A percentile compares a stretch with the other conserved stretches of the same genome.
These are phyloP conservation scores for Tauraco hartlaubi DNA, from an alignment of 2,797 vertebrate species.

Conservation along the genomic window DNA sequence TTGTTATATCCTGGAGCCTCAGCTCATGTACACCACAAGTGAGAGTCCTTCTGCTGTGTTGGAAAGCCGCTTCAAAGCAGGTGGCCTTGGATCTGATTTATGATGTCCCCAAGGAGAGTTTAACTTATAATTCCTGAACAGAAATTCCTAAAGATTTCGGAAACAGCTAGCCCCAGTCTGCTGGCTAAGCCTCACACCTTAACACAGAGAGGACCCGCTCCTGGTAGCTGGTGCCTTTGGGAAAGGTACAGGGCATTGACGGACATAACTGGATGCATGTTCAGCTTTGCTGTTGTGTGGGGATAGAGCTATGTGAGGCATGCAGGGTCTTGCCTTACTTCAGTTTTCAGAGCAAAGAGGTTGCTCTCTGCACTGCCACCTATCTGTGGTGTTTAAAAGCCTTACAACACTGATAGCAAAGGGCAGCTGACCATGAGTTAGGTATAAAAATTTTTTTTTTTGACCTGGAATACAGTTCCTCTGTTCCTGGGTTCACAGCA, in stretches of 20 bases:
- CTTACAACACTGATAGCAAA: not conserved
- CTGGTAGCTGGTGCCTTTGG: not conserved
- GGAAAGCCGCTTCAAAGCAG: not conserved
- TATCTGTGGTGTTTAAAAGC: not conserved
- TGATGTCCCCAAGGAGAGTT: not conserved
- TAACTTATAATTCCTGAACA: not conserved
- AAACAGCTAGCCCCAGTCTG: not conserved
- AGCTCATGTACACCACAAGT: not conserved
- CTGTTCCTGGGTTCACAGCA: not conserved
- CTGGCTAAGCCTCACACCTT: not conserved
- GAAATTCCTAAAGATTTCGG: slow-evolving; percentile 11
- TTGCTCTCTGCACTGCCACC: not conserved
- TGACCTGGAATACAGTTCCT: not conserved
- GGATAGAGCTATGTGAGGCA: not conserved
- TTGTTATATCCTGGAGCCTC: not conserved
- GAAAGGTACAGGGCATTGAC: not conserved
- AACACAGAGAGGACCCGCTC: not conserved
- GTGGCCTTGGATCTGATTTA: not conserved
- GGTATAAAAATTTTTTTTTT: not conserved
- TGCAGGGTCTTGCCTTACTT: not conserved
- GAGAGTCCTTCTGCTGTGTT: not conserved
- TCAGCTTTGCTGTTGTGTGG: not conserved
- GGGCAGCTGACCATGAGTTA: not conserved
- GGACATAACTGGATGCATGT: not conserved
- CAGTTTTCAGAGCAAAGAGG: not conserved